phyloP scores from a whole-genome alignment of 2,797 vertebrate genomes.

The Bradypus variegatus region DNA sequence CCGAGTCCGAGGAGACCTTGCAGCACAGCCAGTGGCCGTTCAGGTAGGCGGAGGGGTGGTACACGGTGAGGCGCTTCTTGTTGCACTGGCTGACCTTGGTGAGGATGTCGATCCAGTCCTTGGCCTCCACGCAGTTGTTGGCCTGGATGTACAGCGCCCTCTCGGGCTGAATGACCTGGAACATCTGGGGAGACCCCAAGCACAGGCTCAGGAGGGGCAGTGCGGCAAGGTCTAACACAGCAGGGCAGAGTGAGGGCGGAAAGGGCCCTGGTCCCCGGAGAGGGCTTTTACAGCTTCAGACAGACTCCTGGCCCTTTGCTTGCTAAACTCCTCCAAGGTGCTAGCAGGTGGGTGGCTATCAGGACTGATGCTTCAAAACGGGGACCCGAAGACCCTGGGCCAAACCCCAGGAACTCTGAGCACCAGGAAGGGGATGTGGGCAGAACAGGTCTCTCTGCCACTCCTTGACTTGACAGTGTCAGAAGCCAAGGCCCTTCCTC shows the following conservation, averaged over 20 bases:
- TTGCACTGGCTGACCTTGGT: conserved; percentile 99
- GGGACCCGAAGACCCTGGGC: no score
- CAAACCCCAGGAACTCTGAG: not conserved
- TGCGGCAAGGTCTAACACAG: not conserved
- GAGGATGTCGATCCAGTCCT: conserved; percentile 97
- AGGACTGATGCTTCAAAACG: not conserved
- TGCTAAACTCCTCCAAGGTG: not conserved
- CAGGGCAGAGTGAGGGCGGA: not conserved
- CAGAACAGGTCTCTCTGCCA: not conserved
- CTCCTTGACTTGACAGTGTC: not conserved
- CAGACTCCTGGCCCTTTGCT: not conserved
- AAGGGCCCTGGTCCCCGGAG: not conserved
- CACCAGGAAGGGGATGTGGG: not conserved
- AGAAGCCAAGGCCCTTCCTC: not conserved
- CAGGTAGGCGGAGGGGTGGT: conserved; percentile 97
- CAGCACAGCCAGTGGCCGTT: conserved; percentile 99
- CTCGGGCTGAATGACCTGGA: conserved; percentile 98
- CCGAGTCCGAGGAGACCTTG: conserved; percentile 85
- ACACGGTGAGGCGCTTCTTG: conserved; percentile 92
- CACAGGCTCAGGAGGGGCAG: not conserved
- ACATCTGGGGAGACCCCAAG: conserved; percentile 82
- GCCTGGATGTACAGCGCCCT: conserved; percentile 97
- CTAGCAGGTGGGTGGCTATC: not conserved
- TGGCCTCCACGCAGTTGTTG: conserved; percentile 98
- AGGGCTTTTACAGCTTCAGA: not conserved